A percentile compares a stretch with the other conserved stretches of the same genome.
phyloP scores from a whole-genome alignment of 2,797 vertebrate species.

The Geotria australis region DNA sequence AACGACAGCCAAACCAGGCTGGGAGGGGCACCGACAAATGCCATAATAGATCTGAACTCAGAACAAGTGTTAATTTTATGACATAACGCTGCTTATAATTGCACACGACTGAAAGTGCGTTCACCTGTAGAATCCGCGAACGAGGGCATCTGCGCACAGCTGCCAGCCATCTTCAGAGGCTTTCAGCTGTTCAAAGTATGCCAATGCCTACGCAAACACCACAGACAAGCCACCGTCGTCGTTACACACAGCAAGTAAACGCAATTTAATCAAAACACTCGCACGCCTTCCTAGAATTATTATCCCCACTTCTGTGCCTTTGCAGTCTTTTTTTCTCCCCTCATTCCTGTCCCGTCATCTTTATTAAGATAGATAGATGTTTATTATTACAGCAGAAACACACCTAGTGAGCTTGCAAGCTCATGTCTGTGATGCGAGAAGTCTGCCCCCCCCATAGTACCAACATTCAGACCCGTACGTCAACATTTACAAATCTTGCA shows the following conservation, averaged over 20 bases:
- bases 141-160: constrained; percentile 64
- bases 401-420: too few relatives aligned
- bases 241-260: not conserved
- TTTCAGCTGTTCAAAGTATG: constrained; percentile 89
- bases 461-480: too few relatives aligned
- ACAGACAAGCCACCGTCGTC: not conserved
- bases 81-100: not conserved
- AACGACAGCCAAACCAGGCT: too few relatives aligned
- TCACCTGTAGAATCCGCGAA: constrained; percentile 64
- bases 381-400: too few relatives aligned
- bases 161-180: constrained; percentile 85
- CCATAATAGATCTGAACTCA: too few relatives aligned
- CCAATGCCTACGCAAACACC: constrained; percentile 31
- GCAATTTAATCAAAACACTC: not conserved
- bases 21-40: too few relatives aligned
- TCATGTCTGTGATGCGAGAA: too few relatives aligned
- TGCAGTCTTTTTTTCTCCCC: not conserved
- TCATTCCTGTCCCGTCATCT: not conserved
- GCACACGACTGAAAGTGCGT: not conserved
- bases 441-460: too few relatives aligned
- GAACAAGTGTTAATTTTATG: not conserved
- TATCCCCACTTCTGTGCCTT: too few relatives aligned
- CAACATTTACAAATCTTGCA: too few relatives aligned
- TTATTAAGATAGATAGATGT: too few relatives aligned
- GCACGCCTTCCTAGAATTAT: too few relatives aligned